phyloP scores from a whole-genome alignment of 2,888 invertebrate genomes.

The Ochropleura plecta region DNA sequence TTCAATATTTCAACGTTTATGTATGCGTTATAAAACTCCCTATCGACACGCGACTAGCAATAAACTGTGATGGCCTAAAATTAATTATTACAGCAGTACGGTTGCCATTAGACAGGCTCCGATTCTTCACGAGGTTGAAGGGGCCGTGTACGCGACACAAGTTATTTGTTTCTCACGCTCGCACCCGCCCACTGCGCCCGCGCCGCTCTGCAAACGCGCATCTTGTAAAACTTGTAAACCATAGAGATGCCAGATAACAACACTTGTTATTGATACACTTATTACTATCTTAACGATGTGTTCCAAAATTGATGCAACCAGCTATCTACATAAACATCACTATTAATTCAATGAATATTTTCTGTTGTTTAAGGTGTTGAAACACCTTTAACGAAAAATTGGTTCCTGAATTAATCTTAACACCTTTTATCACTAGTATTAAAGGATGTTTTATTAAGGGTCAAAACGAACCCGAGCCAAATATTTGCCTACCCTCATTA shows the following conservation, averaged over 20 bases:
- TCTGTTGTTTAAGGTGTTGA: constrained; percentile 31
- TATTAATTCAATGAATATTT: constrained; percentile 44
- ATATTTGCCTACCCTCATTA: constrained; percentile 64
- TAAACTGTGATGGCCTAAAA: constrained; percentile 77
- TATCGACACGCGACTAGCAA: constrained; percentile 70
- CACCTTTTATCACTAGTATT: constrained; percentile 56
- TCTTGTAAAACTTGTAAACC: constrained; percentile 64
- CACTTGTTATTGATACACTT: constrained; percentile 66
- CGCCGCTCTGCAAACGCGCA: constrained; percentile 75
- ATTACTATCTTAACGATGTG: constrained; percentile 62
- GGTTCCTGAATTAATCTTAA: constrained; percentile 38
- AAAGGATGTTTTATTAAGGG: constrained; percentile 57
- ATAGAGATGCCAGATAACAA: constrained; percentile 65
- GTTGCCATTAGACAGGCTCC: constrained; percentile 69
- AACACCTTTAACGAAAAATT: constrained; percentile 35
- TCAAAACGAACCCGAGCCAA: constrained; percentile 52
- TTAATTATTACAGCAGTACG: constrained; percentile 77
- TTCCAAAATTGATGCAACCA: constrained; percentile 58
- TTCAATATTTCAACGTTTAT: constrained; percentile 59
- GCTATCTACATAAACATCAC: constrained; percentile 56
- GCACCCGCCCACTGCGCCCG: constrained; percentile 85
- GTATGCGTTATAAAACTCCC: constrained; percentile 56
- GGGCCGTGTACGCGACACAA: constrained; percentile 81
- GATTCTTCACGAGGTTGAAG: constrained; percentile 72
- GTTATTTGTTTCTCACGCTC: constrained; percentile 88